Conservation (phyloP, 2,113 vertebrate genomes). For the Clupea harengus region DNA sequence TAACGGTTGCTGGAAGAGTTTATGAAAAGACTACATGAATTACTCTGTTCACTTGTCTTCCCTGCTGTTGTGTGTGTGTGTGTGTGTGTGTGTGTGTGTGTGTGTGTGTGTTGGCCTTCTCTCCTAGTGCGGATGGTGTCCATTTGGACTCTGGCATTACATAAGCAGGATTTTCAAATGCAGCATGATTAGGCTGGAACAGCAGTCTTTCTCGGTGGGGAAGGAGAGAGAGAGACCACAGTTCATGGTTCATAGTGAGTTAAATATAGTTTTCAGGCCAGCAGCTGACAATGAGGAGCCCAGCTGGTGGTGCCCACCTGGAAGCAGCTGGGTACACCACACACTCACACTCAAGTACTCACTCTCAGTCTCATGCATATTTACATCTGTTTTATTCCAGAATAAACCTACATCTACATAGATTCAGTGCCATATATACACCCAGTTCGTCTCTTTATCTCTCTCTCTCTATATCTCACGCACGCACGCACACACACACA, state of each 20-base stretch:
- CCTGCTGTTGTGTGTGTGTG: too few species aligned
- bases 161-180: neutral
- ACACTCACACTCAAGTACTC: neutral
- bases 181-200: neutral
- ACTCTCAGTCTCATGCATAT: neutral
- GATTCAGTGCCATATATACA: too few species aligned
- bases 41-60: too few species aligned
- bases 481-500: neutral
- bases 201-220: neutral
- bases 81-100: too few species aligned
- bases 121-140: neutral
- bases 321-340: neutral
- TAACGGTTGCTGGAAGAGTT: too few species aligned
- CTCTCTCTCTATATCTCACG: too few species aligned
- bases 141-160: neutral
- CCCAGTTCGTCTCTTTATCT: too few species aligned
- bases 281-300: constrained; percentile 1
- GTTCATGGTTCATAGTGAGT: constrained; percentile 5
- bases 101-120: neutral
- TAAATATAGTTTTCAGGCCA: constrained; percentile 8
- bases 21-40: too few species aligned
- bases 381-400: too few species aligned
- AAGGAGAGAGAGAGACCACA: neutral
- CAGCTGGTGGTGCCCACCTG: constrained; percentile 3
- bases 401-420: too few species aligned